A percentile compares a stretch with the other conserved stretches of the same genome.
These are phyloP conservation scores for Ptychoptera contaminata DNA, from an alignment of 2,888 invertebrate genomes.

Conservation along the genomic window DNA sequence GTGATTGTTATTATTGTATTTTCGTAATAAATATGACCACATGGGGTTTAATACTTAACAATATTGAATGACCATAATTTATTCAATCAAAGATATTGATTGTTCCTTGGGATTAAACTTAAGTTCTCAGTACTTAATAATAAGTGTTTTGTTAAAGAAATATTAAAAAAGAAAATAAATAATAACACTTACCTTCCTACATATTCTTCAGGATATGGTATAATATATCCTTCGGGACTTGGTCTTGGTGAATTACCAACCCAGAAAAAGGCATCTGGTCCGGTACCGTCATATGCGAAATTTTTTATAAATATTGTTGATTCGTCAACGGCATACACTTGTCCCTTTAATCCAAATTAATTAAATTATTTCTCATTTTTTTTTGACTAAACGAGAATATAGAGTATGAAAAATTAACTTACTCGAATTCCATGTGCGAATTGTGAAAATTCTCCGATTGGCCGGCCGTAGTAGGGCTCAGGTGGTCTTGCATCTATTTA, in stretches of 20 bases:
- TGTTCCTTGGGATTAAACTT: too few relatives aligned
- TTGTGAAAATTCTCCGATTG: constrained; percentile 54
- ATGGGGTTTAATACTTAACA: too few relatives aligned
- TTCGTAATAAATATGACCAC: too few relatives aligned
- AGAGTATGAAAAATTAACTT: constrained; percentile 9
- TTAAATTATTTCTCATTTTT: too few relatives aligned
- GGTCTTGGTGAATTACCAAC: constrained; percentile 68
- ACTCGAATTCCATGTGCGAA: constrained; percentile 61
- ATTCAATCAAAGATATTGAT: too few relatives aligned
- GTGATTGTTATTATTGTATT: too few relatives aligned
- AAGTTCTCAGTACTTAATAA: too few relatives aligned
- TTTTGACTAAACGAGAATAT: too few relatives aligned
- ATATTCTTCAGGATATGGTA: constrained; percentile 77
- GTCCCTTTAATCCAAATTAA: constrained; percentile 34
- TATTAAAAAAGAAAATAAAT: too few relatives aligned
- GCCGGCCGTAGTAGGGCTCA: constrained; percentile 61
- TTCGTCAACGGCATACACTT: constrained; percentile 78
- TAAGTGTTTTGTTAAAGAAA: too few relatives aligned
- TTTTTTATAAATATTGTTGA: constrained; percentile 73
- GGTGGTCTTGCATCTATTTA: constrained; percentile 14
- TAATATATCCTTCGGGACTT: constrained; percentile 65
- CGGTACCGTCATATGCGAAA: constrained; percentile 78
- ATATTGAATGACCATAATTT: too few relatives aligned
- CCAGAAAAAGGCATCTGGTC: constrained; percentile 83
- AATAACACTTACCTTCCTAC: constrained; percentile 48